phyloP scores from a whole-genome alignment of 2,888 invertebrate genomes.

The Rhodophaea formosa region DNA sequence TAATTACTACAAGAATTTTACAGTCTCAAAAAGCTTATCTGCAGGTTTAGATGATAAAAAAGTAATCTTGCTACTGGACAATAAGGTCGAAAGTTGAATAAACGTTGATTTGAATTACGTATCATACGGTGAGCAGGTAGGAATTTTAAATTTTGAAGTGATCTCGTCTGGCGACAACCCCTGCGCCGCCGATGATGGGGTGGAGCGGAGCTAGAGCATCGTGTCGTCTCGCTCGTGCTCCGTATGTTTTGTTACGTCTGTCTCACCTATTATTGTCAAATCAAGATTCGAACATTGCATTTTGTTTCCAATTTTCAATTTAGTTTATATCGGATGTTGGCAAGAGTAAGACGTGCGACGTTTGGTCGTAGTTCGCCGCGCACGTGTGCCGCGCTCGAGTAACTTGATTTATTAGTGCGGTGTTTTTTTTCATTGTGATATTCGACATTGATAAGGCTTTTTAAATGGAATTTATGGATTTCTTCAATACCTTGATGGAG shows the following conservation, averaged over 20 bases:
- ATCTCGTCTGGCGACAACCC: slow-evolving; percentile 78
- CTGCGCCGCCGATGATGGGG: slow-evolving; percentile 71
- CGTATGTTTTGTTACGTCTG: slow-evolving; percentile 53
- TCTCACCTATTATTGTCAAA: slow-evolving; percentile 80
- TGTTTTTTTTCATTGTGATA: slow-evolving; percentile 47
- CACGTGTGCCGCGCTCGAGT: slow-evolving; percentile 63
- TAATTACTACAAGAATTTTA: slow-evolving; percentile 67
- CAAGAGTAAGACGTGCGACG: slow-evolving; percentile 74
- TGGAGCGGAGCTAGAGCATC: slow-evolving; percentile 66
- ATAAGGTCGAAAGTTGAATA: slow-evolving; percentile 58
- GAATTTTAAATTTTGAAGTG: slow-evolving; percentile 68
- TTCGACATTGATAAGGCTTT: slow-evolving; percentile 40
- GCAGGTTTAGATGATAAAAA: slow-evolving; percentile 30
- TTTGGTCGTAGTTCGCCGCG: slow-evolving; percentile 56
- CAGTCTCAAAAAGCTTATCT: slow-evolving; percentile 49
- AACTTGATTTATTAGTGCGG: slow-evolving; percentile 30
- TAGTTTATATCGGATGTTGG: slow-evolving; percentile 80
- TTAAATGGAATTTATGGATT: slow-evolving; percentile 71
- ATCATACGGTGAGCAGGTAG: slow-evolving; percentile 61
- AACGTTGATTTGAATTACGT: slow-evolving; percentile 36
- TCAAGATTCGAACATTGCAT: slow-evolving; percentile 79
- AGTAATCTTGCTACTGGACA: slow-evolving; percentile 30
- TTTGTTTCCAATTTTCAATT: slow-evolving; percentile 80
- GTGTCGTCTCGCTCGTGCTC: slow-evolving; percentile 53
- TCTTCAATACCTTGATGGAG: slow-evolving; percentile 65